A percentile compares a stretch with the other conserved stretches of the same genome.
These are phyloP conservation scores for Nematostella vectensis DNA, from an alignment of 92 coral and sea anemone genomes.

Conservation along the genomic window DNA sequence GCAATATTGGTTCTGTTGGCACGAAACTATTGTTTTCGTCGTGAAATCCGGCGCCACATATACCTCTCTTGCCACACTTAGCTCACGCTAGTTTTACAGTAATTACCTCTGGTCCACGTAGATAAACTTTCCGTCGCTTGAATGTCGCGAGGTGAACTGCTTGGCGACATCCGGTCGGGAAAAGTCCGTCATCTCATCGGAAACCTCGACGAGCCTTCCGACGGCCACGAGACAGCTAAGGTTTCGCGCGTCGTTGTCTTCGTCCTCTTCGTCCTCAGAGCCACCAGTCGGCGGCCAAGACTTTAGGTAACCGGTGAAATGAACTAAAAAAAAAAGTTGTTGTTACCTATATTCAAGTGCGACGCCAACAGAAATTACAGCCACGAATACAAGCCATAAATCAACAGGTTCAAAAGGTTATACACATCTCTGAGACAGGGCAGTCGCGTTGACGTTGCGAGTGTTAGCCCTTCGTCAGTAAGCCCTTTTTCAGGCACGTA, in stretches of 20 bases:
- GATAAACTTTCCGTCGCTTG: slow-evolving; percentile 64
- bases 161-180: slow-evolving; percentile 52
- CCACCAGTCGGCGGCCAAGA: slow-evolving; percentile 82
- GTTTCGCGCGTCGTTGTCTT: slow-evolving; percentile 54
- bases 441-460: too few species aligned
- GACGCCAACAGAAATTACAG: neutral
- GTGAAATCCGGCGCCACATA: too few species aligned
- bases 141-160: slow-evolving; percentile 72
- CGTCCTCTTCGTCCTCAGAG: slow-evolving; percentile 59
- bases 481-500: too few species aligned
- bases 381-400: too few species aligned
- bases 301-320: slow-evolving; percentile 74
- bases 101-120: slow-evolving; percentile 68
- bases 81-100: too few species aligned
- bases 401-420: too few species aligned
- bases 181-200: slow-evolving; percentile 60
- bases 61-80: too few species aligned
- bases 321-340: slow-evolving; percentile 30
- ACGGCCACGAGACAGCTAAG: slow-evolving; percentile 83
- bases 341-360: neutral
- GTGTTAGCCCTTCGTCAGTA: too few species aligned
- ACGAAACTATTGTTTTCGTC: too few species aligned
- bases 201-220: slow-evolving; percentile 52
- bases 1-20: too few species aligned
- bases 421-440: too few species aligned